Conservation (phyloP, 2,888 invertebrate species). For the Blastobasis adustella region DNA sequence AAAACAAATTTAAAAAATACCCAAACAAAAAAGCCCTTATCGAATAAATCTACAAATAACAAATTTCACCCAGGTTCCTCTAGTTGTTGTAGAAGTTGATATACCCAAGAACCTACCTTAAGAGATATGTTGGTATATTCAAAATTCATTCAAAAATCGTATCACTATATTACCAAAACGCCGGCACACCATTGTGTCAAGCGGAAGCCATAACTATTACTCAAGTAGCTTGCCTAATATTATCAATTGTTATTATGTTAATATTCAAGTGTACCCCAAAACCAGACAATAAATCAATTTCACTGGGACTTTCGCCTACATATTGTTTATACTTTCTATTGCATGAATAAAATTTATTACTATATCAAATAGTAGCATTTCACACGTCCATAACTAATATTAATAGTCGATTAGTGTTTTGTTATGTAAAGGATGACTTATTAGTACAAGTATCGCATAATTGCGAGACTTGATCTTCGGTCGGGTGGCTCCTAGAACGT, state of each 20-base stretch:
- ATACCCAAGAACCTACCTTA: no score
- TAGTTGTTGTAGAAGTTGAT: no score
- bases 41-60: no score
- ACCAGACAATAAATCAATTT: conserved; percentile 70
- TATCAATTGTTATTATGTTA: conserved; percentile 62
- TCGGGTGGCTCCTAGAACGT: no score
- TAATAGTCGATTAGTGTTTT: conserved; percentile 40
- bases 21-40: no score
- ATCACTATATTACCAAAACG: background rate
- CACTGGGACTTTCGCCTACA: conserved; percentile 66
- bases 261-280: conserved; percentile 65
- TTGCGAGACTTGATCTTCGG: background rate
- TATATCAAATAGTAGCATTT: conserved; percentile 59
- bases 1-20: no score
- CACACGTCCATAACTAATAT: conserved; percentile 51
- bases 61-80: no score
- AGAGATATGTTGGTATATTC: background rate
- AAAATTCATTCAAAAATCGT: background rate
- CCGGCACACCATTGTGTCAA: background rate
- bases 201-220: conserved; percentile 22
- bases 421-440: conserved; percentile 33
- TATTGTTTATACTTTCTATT: conserved; percentile 74
- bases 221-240: conserved; percentile 52
- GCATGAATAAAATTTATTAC: conserved; percentile 41
- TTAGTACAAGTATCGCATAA: conserved; percentile 17